These are phyloP conservation scores for Thaumatotibia leucotreta DNA, from an alignment of 1,140 invertebrate genomes.

Conservation along the genomic window DNA sequence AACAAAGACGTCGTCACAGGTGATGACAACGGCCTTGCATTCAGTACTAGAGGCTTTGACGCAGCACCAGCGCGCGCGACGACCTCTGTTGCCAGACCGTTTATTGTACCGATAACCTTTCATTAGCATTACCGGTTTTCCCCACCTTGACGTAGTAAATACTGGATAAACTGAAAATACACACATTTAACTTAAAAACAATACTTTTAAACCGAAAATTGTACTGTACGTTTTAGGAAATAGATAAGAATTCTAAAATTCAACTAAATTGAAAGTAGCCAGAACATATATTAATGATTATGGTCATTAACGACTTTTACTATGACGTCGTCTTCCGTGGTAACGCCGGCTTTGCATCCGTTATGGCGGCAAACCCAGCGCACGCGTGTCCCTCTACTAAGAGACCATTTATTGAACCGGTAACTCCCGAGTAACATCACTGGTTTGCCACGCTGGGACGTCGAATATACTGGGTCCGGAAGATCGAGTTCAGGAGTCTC, in stretches of 20 bases:
- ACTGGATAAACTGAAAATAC: neutral
- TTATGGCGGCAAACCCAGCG: constrained; percentile 27
- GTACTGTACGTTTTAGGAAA: too few relatives aligned
- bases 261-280: too few relatives aligned
- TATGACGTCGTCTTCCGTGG: constrained; percentile 25
- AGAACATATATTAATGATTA: constrained; percentile 26
- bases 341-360: constrained; percentile 29
- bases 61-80: neutral
- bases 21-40: neutral
- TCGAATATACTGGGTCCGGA: constrained; percentile 28
- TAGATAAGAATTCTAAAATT: too few relatives aligned
- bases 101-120: neutral
- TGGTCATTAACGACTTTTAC: constrained; percentile 26
- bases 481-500: neutral
- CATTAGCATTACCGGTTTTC: neutral
- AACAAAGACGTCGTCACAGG: neutral
- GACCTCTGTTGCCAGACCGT: neutral
- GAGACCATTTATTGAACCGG: constrained; percentile 32
- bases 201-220: too few relatives aligned
- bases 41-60: neutral
- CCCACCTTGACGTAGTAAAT: neutral
- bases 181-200: too few relatives aligned
- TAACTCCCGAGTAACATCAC: constrained; percentile 39
- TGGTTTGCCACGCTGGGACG: constrained; percentile 32
- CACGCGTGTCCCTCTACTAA: constrained; percentile 19